Evolutionary conservation across 2,113 vertebrate species (phyloP), one percentile per base, ranked within the genome.

Genomic region (Corythaixoides concolor): DNA sequence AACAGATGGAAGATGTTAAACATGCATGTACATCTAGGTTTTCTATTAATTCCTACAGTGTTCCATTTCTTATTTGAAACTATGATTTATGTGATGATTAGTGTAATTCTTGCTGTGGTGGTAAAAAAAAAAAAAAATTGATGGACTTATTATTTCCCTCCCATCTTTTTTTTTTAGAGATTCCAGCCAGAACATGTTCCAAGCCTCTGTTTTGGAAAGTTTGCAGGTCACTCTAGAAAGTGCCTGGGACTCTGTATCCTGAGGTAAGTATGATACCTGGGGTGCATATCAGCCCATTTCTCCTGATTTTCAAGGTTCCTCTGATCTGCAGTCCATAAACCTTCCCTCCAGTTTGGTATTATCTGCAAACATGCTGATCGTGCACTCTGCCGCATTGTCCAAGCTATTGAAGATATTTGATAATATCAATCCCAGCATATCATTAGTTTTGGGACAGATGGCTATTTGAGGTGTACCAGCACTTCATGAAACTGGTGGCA

Each of bases 21-120:
- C 41, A 58, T 5, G 6, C 16, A 20, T 0, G 0, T 43, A 17
- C 11, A 35, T 5, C 19, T 52, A 3, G 5, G 6, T 52, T 30
- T 81, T 20, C 33, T 53, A 0, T n/a, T 64, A 30, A 32, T 76
- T 64, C 50, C 63, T 58, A 5, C 3, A 17, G 13, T 16, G 11
- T 37, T 60, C 37, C 4, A 35, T 37, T 87, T 60, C 9, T 84
- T 43, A 33, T 39, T 43, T 56, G 52, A 66, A 64, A 53, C 76
- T 37, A 27, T 0, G 1, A 26, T 50, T 78, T 68, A 26, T 59
- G 43, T 47, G 43, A 27, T n/a, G 16, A 49, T 70, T 52, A 32
- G 3, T 3, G 6, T 26, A 35, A 15, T 33, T 85, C n/a, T 67
- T 66, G 12, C 32, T 41, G 14, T 45, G 26, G 35, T 16, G 14